These are phyloP conservation scores for Holocentrus rufus DNA, from an alignment of 2,797 vertebrate species.

Conservation along the genomic window DNA sequence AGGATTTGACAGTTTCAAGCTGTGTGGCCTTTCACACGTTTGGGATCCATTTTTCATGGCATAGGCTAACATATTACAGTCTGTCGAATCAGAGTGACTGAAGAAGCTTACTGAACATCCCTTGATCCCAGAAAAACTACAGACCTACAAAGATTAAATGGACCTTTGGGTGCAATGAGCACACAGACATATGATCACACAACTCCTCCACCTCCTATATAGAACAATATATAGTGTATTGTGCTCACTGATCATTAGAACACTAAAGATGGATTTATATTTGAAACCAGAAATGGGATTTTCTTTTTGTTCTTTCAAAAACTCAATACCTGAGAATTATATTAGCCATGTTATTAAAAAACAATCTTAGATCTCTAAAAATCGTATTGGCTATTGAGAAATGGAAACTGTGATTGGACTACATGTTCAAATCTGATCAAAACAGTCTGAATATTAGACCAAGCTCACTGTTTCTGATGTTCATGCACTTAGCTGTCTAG, in stretches of 20 bases:
- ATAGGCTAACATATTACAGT: too few species aligned
- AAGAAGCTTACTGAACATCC: too few species aligned
- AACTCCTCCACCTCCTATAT: too few species aligned
- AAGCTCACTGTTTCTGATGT: background rate
- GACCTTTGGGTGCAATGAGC: too few species aligned
- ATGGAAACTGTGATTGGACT: constrained; percentile 18
- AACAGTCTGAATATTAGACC: constrained; percentile 9
- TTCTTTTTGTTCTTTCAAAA: background rate
- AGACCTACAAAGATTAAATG: too few species aligned
- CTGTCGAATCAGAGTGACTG: too few species aligned
- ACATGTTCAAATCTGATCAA: constrained; percentile 15
- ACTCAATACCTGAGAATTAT: background rate
- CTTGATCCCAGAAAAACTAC: too few species aligned
- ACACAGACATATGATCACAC: too few species aligned
- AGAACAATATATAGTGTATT: too few species aligned
- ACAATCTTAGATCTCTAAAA: too few species aligned
- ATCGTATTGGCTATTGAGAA: background rate
- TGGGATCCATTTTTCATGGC: background rate
- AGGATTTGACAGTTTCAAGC: background rate
- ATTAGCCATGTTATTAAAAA: too few species aligned
- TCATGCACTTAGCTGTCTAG: background rate
- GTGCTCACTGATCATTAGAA: too few species aligned
- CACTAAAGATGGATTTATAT: background rate
- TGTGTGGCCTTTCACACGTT: background rate
- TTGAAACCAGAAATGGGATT: background rate